These are phyloP conservation scores for Octomys mimax DNA, from an alignment of 2,797 vertebrate genomes.

Conservation along the genomic window DNA sequence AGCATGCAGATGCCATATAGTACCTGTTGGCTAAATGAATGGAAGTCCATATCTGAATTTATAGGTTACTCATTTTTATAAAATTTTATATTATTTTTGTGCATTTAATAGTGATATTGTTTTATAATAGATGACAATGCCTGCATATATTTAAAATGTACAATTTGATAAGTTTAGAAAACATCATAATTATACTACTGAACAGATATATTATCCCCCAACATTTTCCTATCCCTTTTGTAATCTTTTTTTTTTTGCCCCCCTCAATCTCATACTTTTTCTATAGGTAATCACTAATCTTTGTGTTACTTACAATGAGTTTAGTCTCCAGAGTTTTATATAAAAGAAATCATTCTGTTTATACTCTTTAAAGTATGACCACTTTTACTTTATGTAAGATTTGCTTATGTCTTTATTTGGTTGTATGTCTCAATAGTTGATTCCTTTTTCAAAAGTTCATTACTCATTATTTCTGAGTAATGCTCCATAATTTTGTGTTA, in stretches of 20 bases:
- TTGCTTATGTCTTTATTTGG: background rate
- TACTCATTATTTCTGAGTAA: slow-evolving; percentile 5
- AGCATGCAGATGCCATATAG: background rate
- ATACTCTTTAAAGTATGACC: background rate
- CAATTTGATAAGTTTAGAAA: background rate
- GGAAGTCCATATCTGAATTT: slow-evolving; percentile 2
- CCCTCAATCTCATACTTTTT: background rate
- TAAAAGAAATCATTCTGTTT: background rate
- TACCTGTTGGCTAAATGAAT: slow-evolving; percentile 1
- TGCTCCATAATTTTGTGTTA: background rate
- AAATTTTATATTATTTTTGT: background rate
- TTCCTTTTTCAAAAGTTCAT: background rate
- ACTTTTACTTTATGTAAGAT: slow-evolving; percentile 37
- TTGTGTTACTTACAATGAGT: background rate
- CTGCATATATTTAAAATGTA: background rate
- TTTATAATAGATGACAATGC: background rate
- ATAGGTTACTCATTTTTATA: background rate
- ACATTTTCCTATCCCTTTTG: background rate
- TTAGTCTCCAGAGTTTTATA: slow-evolving; percentile 20
- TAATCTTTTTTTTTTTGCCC: background rate
- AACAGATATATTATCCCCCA: background rate
- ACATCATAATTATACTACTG: background rate
- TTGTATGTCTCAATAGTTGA: slow-evolving; percentile 25
- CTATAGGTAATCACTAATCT: background rate
- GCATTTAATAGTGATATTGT: slow-evolving; percentile 9